Percentiles rank a stretch among this genome's conserved stretches.
These are phyloP conservation scores for Zeus faber DNA, from an alignment of 2,113 vertebrate genomes.

Conservation along the genomic window DNA sequence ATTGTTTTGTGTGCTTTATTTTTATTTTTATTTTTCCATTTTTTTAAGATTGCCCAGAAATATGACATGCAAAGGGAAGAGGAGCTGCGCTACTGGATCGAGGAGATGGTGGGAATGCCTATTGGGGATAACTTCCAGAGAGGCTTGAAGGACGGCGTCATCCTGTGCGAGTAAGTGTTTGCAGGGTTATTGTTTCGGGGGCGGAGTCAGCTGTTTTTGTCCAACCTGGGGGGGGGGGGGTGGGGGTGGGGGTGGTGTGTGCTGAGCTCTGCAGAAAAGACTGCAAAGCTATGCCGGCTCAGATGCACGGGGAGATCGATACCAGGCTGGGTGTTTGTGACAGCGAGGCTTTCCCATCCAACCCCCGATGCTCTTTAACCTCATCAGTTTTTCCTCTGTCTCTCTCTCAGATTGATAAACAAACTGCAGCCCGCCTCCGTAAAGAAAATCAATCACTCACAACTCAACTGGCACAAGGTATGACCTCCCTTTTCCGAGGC, in stretches of 20 bases:
- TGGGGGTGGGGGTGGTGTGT: not conserved
- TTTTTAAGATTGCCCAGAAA: slow-evolving; percentile 91
- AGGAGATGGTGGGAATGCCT: slow-evolving; percentile 91
- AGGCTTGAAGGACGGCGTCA: slow-evolving; percentile 94
- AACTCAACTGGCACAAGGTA: slow-evolving; percentile 98
- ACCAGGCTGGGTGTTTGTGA: too few relatives aligned
- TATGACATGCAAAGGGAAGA: slow-evolving; percentile 93
- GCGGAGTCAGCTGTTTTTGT: not conserved
- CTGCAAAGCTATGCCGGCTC: too few relatives aligned
- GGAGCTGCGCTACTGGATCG: slow-evolving; percentile 94
- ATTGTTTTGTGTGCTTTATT: too few relatives aligned
- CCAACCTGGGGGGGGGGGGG: slow-evolving; percentile 8
- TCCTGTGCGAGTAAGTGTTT: slow-evolving; percentile 91
- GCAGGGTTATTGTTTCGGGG: not conserved
- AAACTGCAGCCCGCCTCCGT: slow-evolving; percentile 90
- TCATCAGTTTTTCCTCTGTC: not conserved
- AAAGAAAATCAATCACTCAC: slow-evolving; percentile 92
- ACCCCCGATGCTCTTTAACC: not conserved
- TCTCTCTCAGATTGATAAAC: slow-evolving; percentile 85
- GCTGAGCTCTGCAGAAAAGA: slow-evolving; percentile 4
- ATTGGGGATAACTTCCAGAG: slow-evolving; percentile 92
- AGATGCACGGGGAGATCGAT: too few relatives aligned
- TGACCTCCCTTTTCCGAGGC: slow-evolving; percentile 27
- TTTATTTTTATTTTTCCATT: not conserved
- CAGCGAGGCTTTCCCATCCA: too few relatives aligned